Percentiles rank a stretch among this genome's conserved stretches.
Conservation (phyloP, 1,140 invertebrate species). For the Dreissena polymorpha region DNA sequence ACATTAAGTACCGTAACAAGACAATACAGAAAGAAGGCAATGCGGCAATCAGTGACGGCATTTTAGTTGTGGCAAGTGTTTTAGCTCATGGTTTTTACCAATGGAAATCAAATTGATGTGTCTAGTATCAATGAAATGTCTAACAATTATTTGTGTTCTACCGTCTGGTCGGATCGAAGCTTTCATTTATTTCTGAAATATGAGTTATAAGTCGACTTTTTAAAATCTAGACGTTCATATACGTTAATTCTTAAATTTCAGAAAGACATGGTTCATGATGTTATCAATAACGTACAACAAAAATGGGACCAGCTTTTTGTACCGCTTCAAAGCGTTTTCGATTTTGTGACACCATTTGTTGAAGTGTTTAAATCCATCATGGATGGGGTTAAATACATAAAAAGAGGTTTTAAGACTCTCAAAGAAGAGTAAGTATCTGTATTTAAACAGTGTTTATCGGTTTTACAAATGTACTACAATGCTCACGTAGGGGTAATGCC, state of each 20-base stretch:
- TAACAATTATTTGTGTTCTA: too few species aligned
- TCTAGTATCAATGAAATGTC: too few species aligned
- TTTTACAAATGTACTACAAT: too few species aligned
- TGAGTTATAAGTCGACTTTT: too few species aligned
- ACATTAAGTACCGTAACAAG: not conserved
- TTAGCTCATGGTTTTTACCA: too few species aligned
- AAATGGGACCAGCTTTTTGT: conserved; percentile 30
- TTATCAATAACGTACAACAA: conserved; percentile 6
- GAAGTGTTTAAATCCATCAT: conserved; percentile 25
- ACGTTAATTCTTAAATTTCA: not conserved
- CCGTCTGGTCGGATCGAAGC: too few species aligned
- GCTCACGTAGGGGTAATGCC: too few species aligned
- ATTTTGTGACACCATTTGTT: conserved; percentile 27
- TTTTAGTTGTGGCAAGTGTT: not conserved
- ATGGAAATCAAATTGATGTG: too few species aligned
- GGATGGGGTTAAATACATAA: conserved; percentile 19
- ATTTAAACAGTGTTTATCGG: too few species aligned
- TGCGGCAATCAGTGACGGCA: conserved; percentile 10
- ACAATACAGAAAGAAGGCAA: not conserved
- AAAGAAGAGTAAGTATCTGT: conserved; percentile 7
- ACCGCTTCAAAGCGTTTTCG: conserved; percentile 8
- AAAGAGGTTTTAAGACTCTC: conserved; percentile 9
- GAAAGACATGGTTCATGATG: conserved; percentile 15
- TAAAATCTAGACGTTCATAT: too few species aligned
- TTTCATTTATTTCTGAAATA: too few species aligned